Percentiles rank a stretch among this genome's conserved stretches.
phyloP scores from a whole-genome alignment of 2,888 invertebrate genomes.

The Molanna angustata region DNA sequence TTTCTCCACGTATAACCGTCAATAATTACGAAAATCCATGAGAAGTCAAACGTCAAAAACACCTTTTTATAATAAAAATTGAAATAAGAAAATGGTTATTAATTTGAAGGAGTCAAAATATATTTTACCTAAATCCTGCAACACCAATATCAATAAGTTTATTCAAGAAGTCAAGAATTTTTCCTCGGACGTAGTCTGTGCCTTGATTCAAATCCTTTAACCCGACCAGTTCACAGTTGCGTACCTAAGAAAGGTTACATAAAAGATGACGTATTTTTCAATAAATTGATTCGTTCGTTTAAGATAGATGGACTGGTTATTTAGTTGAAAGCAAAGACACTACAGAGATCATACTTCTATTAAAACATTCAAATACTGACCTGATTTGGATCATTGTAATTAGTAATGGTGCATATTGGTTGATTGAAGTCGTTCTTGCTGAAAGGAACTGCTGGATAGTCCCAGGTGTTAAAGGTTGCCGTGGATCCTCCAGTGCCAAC shows the following conservation, averaged over 20 bases:
- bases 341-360: no score
- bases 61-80: no score
- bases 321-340: no score
- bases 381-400: constrained; percentile 54
- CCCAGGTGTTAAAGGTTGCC: constrained; percentile 47
- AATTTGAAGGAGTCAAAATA: no score
- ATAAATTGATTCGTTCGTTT: no score
- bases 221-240: constrained; percentile 69
- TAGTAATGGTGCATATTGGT: constrained; percentile 44
- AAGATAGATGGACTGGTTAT: no score
- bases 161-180: constrained; percentile 62
- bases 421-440: constrained; percentile 55
- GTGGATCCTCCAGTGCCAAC: constrained; percentile 60
- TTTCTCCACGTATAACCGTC: no score
- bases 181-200: constrained; percentile 59
- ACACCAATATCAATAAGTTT: constrained; percentile 62
- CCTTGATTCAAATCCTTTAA: constrained; percentile 75
- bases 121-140: constrained; percentile 73
- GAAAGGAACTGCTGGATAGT: constrained; percentile 58
- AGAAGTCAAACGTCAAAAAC: background rate
- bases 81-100: no score
- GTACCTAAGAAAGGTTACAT: constrained; percentile 44
- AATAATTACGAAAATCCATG: background rate
- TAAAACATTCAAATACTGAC: constrained; percentile 39
- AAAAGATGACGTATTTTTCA: no score